Percentiles rank a stretch among this genome's conserved stretches.
Evolutionary conservation across 2,888 invertebrate species (phyloP).

Genomic region (Tolmerus cingulatus): DNA sequence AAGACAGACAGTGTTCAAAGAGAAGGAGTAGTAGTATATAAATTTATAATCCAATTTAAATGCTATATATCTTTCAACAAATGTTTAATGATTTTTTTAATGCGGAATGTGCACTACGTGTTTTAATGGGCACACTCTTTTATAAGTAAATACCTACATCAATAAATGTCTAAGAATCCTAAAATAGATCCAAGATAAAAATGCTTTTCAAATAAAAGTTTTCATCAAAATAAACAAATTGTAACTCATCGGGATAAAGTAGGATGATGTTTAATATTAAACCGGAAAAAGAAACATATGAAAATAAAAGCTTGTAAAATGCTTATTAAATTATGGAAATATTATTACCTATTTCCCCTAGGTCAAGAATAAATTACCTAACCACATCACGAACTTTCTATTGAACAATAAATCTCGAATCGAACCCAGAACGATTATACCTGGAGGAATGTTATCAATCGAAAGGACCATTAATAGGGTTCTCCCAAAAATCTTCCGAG

Average conservation of each 20-base stretch:
- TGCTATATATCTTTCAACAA: neutral
- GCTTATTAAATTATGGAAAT: neutral
- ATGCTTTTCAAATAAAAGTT: neutral
- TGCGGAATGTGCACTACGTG: neutral
- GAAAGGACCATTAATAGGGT: slow-evolving; percentile 7
- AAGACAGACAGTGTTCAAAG: neutral
- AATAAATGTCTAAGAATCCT: neutral
- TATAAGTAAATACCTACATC: neutral
- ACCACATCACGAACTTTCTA: slow-evolving; percentile 25
- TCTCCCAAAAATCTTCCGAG: neutral
- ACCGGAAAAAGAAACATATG: neutral
- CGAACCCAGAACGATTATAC: slow-evolving; percentile 7
- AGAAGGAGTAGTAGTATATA: neutral
- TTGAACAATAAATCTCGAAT: slow-evolving; percentile 26
- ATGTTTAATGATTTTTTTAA: neutral
- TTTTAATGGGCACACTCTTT: neutral
- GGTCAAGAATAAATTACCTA: neutral
- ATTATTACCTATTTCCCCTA: neutral
- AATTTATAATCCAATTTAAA: neutral
- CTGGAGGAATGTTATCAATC: slow-evolving; percentile 38
- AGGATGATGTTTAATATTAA: neutral
- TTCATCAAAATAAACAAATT: neutral
- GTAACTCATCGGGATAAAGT: neutral
- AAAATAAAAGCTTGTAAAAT: neutral
- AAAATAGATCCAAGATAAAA: neutral